Evolutionary conservation across 2,113 vertebrate species (phyloP).

Genomic region (Silurus asotus): DNA sequence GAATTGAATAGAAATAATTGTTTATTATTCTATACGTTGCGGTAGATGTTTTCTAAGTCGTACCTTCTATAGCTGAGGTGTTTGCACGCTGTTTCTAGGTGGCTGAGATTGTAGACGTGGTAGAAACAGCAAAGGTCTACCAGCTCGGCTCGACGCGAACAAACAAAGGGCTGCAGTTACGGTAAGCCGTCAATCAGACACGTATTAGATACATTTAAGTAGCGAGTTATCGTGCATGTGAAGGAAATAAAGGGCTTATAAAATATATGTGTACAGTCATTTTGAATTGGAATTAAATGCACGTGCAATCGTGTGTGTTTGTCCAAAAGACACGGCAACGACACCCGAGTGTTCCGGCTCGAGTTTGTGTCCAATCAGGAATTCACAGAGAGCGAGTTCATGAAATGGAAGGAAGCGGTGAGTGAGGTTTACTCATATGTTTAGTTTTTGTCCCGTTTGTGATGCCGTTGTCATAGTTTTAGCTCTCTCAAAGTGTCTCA

Average conservation of each 20-base stretch:
- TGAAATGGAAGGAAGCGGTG: constrained; percentile 99
- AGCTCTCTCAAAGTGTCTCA: neutral
- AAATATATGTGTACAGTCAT: neutral
- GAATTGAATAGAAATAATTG: no score
- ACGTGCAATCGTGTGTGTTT: neutral
- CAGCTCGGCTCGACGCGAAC: constrained; percentile 94
- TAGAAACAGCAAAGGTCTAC: constrained; percentile 97
- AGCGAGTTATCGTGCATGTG: neutral
- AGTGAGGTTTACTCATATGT: constrained; percentile 62
- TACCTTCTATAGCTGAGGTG: neutral
- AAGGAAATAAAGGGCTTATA: neutral
- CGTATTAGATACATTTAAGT: no score
- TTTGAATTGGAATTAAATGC: neutral
- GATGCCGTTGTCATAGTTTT: neutral
- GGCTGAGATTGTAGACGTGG: constrained; percentile 95
- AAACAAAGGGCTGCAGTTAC: constrained; percentile 93
- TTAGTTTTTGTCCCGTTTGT: neutral
- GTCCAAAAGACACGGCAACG: constrained; percentile 84
- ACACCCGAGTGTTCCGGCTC: constrained; percentile 92
- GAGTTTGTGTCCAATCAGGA: constrained; percentile 99
- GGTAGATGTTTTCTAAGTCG: neutral
- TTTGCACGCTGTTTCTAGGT: constrained; percentile 73
- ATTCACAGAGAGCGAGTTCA: constrained; percentile 96
- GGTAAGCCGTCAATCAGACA: constrained; percentile 68
- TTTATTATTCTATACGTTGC: no score